Evolutionary conservation across 2,113 vertebrate species (phyloP).

Genomic region (Thunnus maccoyii): DNA sequence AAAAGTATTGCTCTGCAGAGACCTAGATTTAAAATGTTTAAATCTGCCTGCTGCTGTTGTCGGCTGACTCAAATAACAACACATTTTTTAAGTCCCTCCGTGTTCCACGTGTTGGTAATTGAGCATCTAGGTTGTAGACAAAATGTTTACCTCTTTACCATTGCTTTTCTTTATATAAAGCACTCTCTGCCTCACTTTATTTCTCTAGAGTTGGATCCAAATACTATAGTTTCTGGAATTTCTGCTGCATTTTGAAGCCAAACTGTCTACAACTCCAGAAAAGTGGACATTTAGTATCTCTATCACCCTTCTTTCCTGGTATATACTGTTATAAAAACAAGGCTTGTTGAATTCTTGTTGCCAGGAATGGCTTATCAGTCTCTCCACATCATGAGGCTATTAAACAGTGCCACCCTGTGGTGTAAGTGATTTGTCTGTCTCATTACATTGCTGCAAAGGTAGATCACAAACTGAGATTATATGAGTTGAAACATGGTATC

Average conservation of each 20-base stretch:
- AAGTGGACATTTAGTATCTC: not conserved
- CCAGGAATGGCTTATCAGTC: not conserved
- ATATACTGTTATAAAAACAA: not conserved
- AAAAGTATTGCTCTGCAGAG: not conserved
- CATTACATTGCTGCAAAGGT: no score
- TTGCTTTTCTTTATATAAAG: not conserved
- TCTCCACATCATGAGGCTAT: not conserved
- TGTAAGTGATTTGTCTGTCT: not conserved
- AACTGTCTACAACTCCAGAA: not conserved
- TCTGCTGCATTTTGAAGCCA: not conserved
- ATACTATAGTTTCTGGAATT: no score
- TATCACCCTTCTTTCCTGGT: not conserved
- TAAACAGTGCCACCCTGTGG: slow-evolving; percentile 73
- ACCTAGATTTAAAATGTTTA: slow-evolving; percentile 7
- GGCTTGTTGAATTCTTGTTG: not conserved
- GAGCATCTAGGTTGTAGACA: not conserved
- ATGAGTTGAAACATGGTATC: fast-evolving
- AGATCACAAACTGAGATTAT: no score
- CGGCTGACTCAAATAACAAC: not conserved
- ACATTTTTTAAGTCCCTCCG: not conserved
- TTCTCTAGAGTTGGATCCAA: not conserved
- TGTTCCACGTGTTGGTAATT: not conserved
- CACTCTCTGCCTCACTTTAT: no score
- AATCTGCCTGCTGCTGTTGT: slow-evolving; percentile 1
- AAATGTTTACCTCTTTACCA: not conserved